A percentile compares a stretch with the other conserved stretches of the same genome.
Conservation (phyloP, 2,113 vertebrate species). For the Ia io region DNA sequence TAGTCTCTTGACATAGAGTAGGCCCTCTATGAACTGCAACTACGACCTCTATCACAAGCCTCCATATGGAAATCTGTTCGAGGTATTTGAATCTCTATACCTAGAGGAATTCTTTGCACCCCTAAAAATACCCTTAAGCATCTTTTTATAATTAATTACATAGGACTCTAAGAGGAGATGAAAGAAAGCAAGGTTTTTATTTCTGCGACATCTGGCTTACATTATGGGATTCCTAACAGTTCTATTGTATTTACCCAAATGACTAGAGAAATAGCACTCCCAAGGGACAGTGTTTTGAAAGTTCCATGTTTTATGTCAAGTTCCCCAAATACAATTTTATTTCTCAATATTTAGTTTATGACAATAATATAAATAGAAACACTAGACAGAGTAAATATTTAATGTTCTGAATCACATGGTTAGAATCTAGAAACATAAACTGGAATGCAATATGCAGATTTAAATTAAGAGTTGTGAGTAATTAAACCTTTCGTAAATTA, state of each 20-base stretch:
- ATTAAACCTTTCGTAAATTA: neutral
- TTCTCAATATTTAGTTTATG: slow-evolving; percentile 35
- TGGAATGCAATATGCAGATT: neutral
- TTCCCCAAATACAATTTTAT: neutral
- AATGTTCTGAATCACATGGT: slow-evolving; percentile 10
- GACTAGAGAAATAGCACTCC: neutral
- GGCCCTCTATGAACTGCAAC: neutral
- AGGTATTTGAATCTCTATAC: neutral
- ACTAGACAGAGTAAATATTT: slow-evolving; percentile 18
- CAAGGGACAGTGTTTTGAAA: neutral
- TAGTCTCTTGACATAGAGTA: neutral
- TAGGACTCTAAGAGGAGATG: neutral
- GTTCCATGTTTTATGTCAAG: neutral
- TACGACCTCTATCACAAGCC: neutral
- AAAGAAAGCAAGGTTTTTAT: neutral
- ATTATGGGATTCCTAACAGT: neutral
- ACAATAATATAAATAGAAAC: slow-evolving; percentile 16
- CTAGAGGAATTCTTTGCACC: neutral
- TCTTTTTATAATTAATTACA: slow-evolving; percentile 26
- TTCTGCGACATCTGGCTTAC: slow-evolving; percentile 8
- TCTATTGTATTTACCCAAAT: neutral
- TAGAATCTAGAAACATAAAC: slow-evolving; percentile 19
- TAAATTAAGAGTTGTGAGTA: neutral
- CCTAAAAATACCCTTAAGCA: neutral
- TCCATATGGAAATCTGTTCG: neutral